A percentile compares a stretch with the other conserved stretches of the same genome.
These are phyloP conservation scores for Numenius phaeopus DNA, from an alignment of 2,797 vertebrate genomes.

Conservation along the genomic window DNA sequence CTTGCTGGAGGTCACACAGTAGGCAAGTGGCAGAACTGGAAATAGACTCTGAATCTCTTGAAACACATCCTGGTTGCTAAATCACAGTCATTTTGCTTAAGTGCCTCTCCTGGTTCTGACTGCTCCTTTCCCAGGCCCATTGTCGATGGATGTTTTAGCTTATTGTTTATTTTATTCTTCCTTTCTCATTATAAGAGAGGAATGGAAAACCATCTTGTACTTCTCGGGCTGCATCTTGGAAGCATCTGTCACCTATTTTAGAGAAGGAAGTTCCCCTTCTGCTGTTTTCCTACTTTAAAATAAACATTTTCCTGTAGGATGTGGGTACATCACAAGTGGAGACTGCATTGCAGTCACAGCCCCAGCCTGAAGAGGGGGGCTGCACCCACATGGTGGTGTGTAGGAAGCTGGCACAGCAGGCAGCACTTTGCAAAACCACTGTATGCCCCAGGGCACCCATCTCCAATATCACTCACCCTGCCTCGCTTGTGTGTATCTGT, in stretches of 20 bases:
- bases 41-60: background rate
- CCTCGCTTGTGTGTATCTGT: background rate
- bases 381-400: background rate
- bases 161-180: background rate
- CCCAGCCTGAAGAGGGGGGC: background rate
- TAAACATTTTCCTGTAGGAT: background rate
- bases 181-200: background rate
- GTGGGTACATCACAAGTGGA: background rate
- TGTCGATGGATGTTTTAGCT: background rate
- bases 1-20: background rate
- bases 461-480: background rate
- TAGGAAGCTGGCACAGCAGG: background rate
- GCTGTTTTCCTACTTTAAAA: background rate
- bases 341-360: background rate
- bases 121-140: background rate
- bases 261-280: background rate
- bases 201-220: background rate
- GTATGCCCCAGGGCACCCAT: background rate
- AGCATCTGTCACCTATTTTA: background rate
- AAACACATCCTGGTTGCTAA: background rate
- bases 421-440: background rate
- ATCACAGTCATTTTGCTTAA: background rate
- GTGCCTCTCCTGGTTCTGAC: background rate
- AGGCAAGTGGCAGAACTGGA: background rate
- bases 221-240: background rate